phyloP scores from a whole-genome alignment of 2,797 vertebrate genomes.

The Melanogrammus aeglefinus region DNA sequence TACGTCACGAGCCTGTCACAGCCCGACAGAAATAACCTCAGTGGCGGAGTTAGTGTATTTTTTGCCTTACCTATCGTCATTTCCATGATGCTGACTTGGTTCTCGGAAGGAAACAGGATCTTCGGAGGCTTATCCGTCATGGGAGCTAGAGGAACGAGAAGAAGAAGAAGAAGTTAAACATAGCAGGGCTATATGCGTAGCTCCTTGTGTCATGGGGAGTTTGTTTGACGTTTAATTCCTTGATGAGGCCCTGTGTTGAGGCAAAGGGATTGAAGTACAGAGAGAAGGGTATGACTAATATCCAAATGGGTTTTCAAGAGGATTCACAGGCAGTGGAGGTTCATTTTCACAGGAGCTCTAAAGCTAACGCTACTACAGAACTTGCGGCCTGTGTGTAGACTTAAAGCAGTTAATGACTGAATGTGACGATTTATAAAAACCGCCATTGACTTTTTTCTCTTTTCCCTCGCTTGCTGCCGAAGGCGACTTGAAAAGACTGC shows the following conservation, averaged over 20 bases:
- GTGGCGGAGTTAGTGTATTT: neutral
- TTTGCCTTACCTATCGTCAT: conserved; percentile 85
- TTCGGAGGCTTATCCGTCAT: conserved; percentile 96
- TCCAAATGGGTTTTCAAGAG: neutral
- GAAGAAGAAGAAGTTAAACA: neutral
- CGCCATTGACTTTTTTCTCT: too few species aligned
- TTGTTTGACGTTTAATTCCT: neutral
- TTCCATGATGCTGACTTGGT: conserved; percentile 87
- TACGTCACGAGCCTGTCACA: neutral
- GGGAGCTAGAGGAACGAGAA: conserved; percentile 77
- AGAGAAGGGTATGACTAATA: neutral
- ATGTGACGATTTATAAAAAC: too few species aligned
- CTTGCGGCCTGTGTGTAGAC: neutral
- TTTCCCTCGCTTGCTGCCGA: too few species aligned
- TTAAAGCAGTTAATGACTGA: too few species aligned
- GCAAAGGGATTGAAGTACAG: neutral
- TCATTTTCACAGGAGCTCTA: neutral
- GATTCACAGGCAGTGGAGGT: neutral
- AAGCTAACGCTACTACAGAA: neutral
- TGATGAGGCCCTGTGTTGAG: neutral
- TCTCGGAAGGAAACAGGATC: conserved; percentile 90
- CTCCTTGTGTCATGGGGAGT: neutral
- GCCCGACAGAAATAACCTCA: neutral
- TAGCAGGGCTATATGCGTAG: neutral
- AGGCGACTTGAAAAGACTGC: too few species aligned